Evolutionary conservation across 2,797 vertebrate species (phyloP).

Genomic region (Trichosurus vulpecula): DNA sequence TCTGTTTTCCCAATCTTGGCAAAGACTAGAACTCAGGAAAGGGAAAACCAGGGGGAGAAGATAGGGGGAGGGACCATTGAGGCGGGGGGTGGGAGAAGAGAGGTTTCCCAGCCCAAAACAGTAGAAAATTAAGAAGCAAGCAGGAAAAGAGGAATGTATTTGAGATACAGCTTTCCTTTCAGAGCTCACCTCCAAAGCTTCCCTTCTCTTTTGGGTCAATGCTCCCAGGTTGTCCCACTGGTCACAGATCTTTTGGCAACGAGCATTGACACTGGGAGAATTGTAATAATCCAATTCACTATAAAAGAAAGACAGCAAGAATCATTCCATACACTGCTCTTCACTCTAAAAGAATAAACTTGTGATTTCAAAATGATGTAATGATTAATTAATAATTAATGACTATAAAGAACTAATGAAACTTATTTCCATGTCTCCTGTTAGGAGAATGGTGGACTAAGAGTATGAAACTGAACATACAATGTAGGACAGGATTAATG

Average conservation of each 20-base stretch:
- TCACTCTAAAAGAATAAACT: neutral
- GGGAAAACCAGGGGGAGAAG: too few species aligned
- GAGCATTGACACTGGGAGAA: conserved; percentile 96
- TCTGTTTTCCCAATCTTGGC: neutral
- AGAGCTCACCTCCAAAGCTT: conserved; percentile 93
- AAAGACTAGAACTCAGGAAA: neutral
- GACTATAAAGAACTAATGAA: neutral
- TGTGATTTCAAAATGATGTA: neutral
- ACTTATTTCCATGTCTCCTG: neutral
- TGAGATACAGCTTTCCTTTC: neutral
- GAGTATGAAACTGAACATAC: neutral
- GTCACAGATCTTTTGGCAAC: conserved; percentile 98
- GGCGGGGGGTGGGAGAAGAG: neutral
- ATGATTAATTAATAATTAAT: neutral
- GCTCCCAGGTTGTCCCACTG: conserved; percentile 96
- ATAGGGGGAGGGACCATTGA: neutral
- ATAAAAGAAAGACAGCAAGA: conserved; percentile 41
- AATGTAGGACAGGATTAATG: neutral
- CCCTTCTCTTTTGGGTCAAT: conserved; percentile 95
- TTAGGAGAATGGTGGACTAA: neutral
- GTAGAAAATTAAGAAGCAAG: neutral
- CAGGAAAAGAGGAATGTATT: neutral
- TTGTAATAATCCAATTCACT: conserved; percentile 99
- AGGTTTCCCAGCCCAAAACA: neutral
- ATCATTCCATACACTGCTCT: conserved; percentile 11